Evolutionary conservation across 2,797 vertebrate genomes (phyloP).

Genomic region (Pelobates cultripes): DNA sequence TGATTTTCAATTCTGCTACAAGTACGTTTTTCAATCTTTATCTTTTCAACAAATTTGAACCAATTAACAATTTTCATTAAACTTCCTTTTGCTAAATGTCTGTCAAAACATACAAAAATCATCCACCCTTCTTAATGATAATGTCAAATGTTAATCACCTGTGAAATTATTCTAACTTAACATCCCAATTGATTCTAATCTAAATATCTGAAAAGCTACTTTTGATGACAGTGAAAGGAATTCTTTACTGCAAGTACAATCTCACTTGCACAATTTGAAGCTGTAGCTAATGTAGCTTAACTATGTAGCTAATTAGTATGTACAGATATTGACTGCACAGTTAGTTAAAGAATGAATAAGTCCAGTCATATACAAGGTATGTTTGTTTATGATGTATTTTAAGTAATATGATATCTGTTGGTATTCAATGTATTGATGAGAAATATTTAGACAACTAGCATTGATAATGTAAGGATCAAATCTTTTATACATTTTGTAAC

Average conservation of each 20-base stretch:
- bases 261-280: conserved; percentile 40
- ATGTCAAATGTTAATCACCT: conserved; percentile 55
- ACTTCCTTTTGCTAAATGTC: conserved; percentile 33
- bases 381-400: neutral
- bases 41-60: conserved; percentile 27
- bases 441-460: no score
- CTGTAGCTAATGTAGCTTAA: conserved; percentile 19
- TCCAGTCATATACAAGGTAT: neutral
- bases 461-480: no score
- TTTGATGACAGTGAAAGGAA: conserved; percentile 40
- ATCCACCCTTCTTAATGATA: conserved; percentile 50
- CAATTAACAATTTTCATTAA: conserved; percentile 49
- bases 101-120: conserved; percentile 37
- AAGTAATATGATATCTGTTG: neutral
- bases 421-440: no score
- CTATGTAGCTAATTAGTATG: conserved; percentile 44
- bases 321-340: conserved; percentile 17
- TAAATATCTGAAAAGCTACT: conserved; percentile 45
- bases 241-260: conserved; percentile 45
- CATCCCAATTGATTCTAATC: conserved; percentile 52
- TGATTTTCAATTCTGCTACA: no score
- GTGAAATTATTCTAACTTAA: conserved; percentile 55
- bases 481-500: no score
- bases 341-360: conserved; percentile 1
- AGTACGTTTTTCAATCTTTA: conserved; percentile 10